Conservation (phyloP, 1,140 invertebrate genomes). For the Drosophila willistoni region DNA sequence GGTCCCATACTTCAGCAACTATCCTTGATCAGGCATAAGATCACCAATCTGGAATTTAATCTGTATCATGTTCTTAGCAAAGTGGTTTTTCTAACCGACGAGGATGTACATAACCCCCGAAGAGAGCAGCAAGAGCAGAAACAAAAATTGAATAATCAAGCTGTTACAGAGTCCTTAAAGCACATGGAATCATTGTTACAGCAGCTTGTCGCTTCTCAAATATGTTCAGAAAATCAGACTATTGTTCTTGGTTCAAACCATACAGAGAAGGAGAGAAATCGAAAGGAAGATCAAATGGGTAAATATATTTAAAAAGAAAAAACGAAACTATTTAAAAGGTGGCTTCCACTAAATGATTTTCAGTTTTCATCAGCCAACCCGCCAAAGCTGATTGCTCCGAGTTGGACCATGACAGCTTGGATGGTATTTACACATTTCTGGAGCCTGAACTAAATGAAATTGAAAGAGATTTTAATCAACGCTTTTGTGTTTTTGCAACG, state of each 20-base stretch:
- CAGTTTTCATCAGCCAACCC: constrained; percentile 23
- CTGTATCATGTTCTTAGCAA: constrained; percentile 62
- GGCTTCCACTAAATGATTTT: constrained; percentile 1
- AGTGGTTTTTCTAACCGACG: constrained; percentile 15
- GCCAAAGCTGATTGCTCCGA: constrained; percentile 57
- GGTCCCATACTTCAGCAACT: constrained; percentile 53
- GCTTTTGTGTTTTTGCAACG: constrained; percentile 67
- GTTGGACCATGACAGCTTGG: constrained; percentile 40
- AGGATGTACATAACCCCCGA: constrained; percentile 3
- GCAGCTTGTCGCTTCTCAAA: not conserved
- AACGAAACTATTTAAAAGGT: no score
- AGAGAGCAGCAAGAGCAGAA: constrained; percentile 2
- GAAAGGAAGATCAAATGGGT: not conserved
- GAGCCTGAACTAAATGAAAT: constrained; percentile 61
- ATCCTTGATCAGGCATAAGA: constrained; percentile 50
- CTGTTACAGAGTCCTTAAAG: not conserved
- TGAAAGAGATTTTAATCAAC: constrained; percentile 69
- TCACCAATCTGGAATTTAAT: constrained; percentile 55
- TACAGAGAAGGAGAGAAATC: not conserved
- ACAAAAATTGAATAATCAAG: constrained; percentile 1
- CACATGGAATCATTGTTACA: not conserved
- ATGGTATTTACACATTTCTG: constrained; percentile 74
- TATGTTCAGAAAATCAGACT: not conserved
- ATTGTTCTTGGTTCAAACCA: not conserved
- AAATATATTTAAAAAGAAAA: not conserved